Conservation (phyloP, 53 echinoderm and acorn worm genomes). For the Crossaster papposus region DNA sequence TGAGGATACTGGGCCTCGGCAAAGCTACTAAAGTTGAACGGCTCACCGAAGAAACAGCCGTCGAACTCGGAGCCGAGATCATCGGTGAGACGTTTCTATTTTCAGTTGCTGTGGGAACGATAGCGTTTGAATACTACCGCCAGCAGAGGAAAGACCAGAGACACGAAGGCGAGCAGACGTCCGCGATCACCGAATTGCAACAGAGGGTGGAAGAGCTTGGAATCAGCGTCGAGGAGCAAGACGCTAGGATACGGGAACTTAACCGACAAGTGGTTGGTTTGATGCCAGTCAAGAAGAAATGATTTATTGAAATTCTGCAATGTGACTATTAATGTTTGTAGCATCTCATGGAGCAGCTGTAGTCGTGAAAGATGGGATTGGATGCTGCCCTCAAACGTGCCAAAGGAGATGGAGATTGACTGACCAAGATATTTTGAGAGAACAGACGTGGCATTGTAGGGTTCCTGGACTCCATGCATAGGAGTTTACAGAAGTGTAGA, state of each 20-base stretch:
- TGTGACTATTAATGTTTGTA: background rate
- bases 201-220: slow-evolving; percentile 78
- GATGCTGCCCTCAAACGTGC: too few species aligned
- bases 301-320: background rate
- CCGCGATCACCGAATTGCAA: slow-evolving; percentile 65
- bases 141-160: slow-evolving; percentile 79
- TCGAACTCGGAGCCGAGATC: slow-evolving; percentile 94
- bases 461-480: too few species aligned
- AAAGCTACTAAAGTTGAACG: slow-evolving; percentile 86
- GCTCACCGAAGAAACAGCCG: slow-evolving; percentile 80
- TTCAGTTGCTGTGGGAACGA: slow-evolving; percentile 80
- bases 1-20: slow-evolving; percentile 91
- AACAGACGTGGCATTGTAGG: too few species aligned
- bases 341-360: too few species aligned
- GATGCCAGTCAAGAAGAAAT: slow-evolving; percentile 43
- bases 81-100: slow-evolving; percentile 90
- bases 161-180: slow-evolving; percentile 76
- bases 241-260: slow-evolving; percentile 85
- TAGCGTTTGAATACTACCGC: slow-evolving; percentile 88
- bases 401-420: too few species aligned
- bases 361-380: too few species aligned
- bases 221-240: slow-evolving; percentile 78
- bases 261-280: slow-evolving; percentile 73
- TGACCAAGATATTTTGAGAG: too few species aligned
- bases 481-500: too few species aligned